phyloP scores from a whole-genome alignment of 2,888 invertebrate species.

The Linyphia triangularis region DNA sequence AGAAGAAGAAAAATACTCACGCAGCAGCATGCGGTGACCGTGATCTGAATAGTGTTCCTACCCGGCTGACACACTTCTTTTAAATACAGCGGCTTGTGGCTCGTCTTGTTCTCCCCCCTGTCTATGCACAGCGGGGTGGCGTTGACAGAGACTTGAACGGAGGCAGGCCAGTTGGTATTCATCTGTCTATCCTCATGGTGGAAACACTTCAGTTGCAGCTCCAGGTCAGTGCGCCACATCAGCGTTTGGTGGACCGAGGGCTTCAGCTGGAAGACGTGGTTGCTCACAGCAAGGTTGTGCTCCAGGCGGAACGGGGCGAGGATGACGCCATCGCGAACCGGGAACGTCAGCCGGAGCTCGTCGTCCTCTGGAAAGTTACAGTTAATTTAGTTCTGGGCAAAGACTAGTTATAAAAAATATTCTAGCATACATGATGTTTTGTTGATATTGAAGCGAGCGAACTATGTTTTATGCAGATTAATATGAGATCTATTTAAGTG shows the following conservation, averaged over 20 bases:
- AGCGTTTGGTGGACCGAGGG: slow-evolving; percentile 96
- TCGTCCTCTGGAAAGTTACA: slow-evolving; percentile 88
- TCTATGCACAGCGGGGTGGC: slow-evolving; percentile 95
- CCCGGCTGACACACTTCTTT: slow-evolving; percentile 98
- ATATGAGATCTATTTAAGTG: not conserved
- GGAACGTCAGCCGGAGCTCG: slow-evolving; percentile 97
- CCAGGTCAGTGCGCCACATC: slow-evolving; percentile 97
- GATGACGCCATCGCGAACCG: slow-evolving; percentile 97
- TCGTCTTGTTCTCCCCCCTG: slow-evolving; percentile 95
- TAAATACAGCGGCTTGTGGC: slow-evolving; percentile 96
- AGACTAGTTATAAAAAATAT: too few relatives aligned
- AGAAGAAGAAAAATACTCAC: slow-evolving; percentile 85
- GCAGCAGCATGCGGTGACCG: slow-evolving; percentile 98
- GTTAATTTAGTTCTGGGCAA: too few relatives aligned
- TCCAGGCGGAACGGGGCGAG: slow-evolving; percentile 97
- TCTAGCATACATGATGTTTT: not conserved
- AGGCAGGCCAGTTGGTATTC: slow-evolving; percentile 98
- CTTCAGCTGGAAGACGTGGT: slow-evolving; percentile 97
- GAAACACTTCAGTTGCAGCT: slow-evolving; percentile 97
- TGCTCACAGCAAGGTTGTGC: slow-evolving; percentile 98
- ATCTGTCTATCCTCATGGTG: slow-evolving; percentile 97
- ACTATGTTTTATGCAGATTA: not conserved
- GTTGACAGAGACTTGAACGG: slow-evolving; percentile 95
- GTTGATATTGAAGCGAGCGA: not conserved
- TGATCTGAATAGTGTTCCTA: slow-evolving; percentile 96